Percentiles rank a stretch among this genome's conserved stretches.
phyloP scores from a whole-genome alignment of 2,888 invertebrate genomes.

The Melanotus villosus region DNA sequence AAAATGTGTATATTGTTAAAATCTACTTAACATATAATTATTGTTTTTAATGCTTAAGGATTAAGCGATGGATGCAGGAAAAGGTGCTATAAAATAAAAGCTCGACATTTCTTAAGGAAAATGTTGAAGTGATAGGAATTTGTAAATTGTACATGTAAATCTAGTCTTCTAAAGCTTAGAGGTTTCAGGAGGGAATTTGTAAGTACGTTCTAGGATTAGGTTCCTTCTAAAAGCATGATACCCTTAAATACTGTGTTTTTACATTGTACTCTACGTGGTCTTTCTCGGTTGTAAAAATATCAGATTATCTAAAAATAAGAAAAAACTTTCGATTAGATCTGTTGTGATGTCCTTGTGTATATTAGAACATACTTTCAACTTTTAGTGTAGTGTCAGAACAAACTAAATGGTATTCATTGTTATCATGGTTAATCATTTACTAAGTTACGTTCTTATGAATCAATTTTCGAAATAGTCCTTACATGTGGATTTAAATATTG shows the following conservation, averaged over 20 bases:
- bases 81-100: constrained; percentile 32
- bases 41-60: constrained; percentile 7
- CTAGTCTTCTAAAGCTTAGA: neutral
- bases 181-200: neutral
- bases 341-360: neutral
- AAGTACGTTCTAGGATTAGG: neutral
- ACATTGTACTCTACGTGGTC: neutral
- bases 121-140: constrained; percentile 18
- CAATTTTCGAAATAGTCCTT: constrained; percentile 2
- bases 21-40: constrained; percentile 2
- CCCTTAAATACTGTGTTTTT: neutral
- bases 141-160: constrained; percentile 9
- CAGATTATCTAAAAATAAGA: neutral
- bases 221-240: neutral
- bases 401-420: constrained; percentile 11
- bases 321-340: neutral
- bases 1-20: neutral
- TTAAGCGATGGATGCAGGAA: constrained; percentile 23
- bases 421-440: neutral
- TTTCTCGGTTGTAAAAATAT: neutral
- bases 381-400: neutral
- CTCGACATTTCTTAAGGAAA: constrained; percentile 10
- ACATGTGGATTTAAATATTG: neutral
- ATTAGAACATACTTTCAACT: neutral
- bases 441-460: constrained; percentile 1